Evolutionary conservation across 2,888 invertebrate genomes (phyloP), one percentile per base, ranked within the genome.

Genomic region (Aproaerema taeniolella): DNA sequence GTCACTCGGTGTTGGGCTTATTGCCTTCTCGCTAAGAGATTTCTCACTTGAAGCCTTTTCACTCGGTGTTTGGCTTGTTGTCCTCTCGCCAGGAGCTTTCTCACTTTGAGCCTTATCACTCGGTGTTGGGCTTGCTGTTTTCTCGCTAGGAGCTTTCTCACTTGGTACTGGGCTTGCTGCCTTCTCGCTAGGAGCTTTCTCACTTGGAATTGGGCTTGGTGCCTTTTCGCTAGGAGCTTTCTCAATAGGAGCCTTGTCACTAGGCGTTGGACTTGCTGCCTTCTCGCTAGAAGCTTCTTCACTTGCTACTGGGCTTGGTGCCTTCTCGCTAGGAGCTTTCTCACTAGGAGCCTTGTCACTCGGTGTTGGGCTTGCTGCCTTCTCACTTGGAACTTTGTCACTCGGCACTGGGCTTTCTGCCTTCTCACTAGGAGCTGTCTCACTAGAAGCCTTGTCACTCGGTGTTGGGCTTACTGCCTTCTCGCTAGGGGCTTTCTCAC

Each of bases 361-460:
- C 1, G 38, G 35, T 12, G 33, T 44, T 0, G 39, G 38, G 2
- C 26, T 26, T 9, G 26, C 2, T 3, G 2, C 28, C n/a, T 45
- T 44, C 0, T 45, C 47, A 2, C 17, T 13, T 7, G 39, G 42
- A 13, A n/a, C n/a, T n/a, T 26, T 26, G 26, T 26, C 26, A 26
- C n/a, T n/a, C n/a, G n/a, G 26, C n/a, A 26, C 3, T 6, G 26
- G 26, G 11, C 50, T 52, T n/a, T 32, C 11, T 4, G 12, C 33
- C 3, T 31, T 36, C 1, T 20, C 20, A 20, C 20, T 11, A 13
- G 13, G 33, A 10, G 9, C 8, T 26, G 6, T 5, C 20, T 6
- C 20, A n/a, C 7, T 43, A 1, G 38, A 34, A 9, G 16, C 34
- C 20, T 45, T 47, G 8, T 44, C 43, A 10, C 32, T 52, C 9